Evolutionary conservation across 2,113 vertebrate species (phyloP).

Genomic region (Scalopus aquaticus): DNA sequence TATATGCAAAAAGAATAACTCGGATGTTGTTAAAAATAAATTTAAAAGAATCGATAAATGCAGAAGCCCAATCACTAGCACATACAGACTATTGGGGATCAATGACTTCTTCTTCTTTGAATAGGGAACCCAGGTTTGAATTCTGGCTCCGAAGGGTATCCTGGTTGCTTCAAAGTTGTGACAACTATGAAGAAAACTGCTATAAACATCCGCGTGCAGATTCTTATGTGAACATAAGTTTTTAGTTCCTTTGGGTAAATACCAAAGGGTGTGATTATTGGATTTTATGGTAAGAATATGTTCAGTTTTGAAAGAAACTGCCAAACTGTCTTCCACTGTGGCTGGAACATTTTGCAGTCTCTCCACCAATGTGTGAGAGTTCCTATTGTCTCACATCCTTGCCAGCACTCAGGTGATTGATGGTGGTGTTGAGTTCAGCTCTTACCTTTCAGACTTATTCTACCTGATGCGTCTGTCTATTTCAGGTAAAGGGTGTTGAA

Average conservation of each 20-base stretch:
- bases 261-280: background rate
- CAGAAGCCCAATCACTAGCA: background rate
- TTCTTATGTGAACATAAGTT: background rate
- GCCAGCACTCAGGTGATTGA: background rate
- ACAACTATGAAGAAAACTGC: background rate
- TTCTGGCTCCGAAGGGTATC: background rate
- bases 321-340: background rate
- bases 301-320: background rate
- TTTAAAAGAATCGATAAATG: background rate
- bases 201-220: background rate
- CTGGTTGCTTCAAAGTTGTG: background rate
- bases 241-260: background rate
- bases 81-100: background rate
- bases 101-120: background rate
- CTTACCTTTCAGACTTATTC: background rate
- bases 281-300: background rate
- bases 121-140: background rate
- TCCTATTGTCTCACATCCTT: background rate
- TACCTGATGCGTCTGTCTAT: background rate
- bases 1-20: background rate
- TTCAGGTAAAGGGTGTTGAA: background rate
- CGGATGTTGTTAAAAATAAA: background rate
- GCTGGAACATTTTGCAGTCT: no score
- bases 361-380: background rate
- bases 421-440: background rate